Evolutionary conservation across 2,888 invertebrate genomes (phyloP), one percentile per base, ranked within the genome.

Genomic region (Drosophila cognata): DNA sequence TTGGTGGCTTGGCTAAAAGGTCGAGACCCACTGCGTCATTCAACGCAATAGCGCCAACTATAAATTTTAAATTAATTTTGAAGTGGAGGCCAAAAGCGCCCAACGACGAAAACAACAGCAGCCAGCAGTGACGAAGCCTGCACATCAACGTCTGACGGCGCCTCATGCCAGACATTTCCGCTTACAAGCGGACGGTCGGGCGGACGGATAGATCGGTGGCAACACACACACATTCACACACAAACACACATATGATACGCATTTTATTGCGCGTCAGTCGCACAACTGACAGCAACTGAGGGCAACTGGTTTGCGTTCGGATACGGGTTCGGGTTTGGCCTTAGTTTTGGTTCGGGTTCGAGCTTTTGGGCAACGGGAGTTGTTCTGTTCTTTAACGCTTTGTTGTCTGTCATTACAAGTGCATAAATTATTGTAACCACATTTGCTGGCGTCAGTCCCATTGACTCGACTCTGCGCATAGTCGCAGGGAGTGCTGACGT

Each of bases 391-490:
- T 74, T 89, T 89, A 79, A 84, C 87, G 88, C 82, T 89, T 87
- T 87, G 91, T 89, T 90, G 88, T 88, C 88, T 88, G 88, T 89
- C 91, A 88, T 88, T 88, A 88, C 91, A 88, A 88, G 91, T 89
- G 88, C 88, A 88, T 88, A 88, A 88, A 88, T 88, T 90, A 88
- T 89, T 88, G 91, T 90, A 89, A 88, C 88, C 91, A 73, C 88
- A 90, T 89, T 88, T 89, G 90, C 87, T 71, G 89, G 90, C 87
- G 79, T 82, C 90, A 74, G 81, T 69, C 58, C 67, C 79, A 74
- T 79, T 67, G 71, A 74, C 79, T 56, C 28, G 13, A 4, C 28
- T 28, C 55, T 56, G 38, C 38, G 41, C n/a, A n/a, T 13, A 33
- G 33, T 33, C 0, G 33, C 33, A 56, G 25, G 56, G 56, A 7